Evolutionary conservation across 2,113 vertebrate species (phyloP).

Genomic region (Anser brachyrhynchus): DNA sequence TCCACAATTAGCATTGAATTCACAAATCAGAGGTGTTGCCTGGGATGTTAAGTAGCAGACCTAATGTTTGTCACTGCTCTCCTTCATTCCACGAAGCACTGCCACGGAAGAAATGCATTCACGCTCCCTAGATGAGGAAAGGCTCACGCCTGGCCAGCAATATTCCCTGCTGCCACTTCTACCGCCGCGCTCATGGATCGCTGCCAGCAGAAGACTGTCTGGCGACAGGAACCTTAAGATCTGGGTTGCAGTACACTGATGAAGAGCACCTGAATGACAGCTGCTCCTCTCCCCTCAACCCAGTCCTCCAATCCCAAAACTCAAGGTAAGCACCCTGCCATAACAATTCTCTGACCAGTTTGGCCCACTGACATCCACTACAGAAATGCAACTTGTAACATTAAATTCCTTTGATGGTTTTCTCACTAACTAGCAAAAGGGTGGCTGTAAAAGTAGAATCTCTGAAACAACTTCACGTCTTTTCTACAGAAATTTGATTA

Average conservation of each 20-base stretch:
- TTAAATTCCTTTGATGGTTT: neutral
- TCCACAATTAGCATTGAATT: slow-evolving; percentile 6
- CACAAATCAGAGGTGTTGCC: neutral
- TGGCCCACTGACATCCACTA: neutral
- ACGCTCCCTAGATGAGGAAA: neutral
- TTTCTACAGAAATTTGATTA: neutral
- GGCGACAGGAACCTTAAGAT: neutral
- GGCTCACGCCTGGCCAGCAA: neutral
- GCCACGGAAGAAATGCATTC: neutral
- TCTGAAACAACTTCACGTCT: neutral
- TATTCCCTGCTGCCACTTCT: neutral
- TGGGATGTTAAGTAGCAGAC: neutral
- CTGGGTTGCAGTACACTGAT: neutral
- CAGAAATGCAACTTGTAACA: neutral
- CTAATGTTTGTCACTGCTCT: neutral
- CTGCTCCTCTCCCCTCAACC: neutral
- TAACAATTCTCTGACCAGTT: neutral
- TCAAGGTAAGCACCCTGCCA: neutral
- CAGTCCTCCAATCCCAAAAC: neutral
- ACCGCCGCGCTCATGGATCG: neutral
- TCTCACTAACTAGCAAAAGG: neutral
- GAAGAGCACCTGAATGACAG: neutral
- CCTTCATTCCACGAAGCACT: neutral
- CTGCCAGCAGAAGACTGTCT: neutral
- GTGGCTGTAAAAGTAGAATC: neutral